phyloP scores from a whole-genome alignment of 2,113 vertebrate genomes.

The Menidia beryllina region DNA sequence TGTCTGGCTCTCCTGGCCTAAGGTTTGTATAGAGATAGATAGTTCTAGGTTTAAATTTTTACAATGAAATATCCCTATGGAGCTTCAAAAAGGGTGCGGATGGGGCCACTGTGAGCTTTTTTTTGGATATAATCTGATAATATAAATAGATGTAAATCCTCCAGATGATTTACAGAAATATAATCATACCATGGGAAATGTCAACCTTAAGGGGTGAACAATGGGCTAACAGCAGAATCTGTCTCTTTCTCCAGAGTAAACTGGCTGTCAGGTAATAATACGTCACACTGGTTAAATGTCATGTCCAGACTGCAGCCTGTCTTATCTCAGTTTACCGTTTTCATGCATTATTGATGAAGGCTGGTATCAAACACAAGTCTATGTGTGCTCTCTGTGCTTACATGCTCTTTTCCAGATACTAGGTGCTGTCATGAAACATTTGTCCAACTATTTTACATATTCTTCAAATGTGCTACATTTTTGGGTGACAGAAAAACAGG shows the following conservation, averaged over 20 bases:
- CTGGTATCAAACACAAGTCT: conserved; percentile 58
- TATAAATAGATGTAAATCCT: background rate
- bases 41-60: conserved; percentile 16
- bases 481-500: background rate
- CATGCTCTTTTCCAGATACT: conserved; percentile 43
- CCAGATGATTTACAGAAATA: background rate
- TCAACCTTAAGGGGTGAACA: conserved; percentile 12
- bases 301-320: conserved; percentile 67
- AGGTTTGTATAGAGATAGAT: conserved; percentile 45
- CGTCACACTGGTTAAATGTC: conserved; percentile 72
- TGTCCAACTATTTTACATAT: background rate
- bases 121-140: background rate
- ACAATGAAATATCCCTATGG: conserved; percentile 33
- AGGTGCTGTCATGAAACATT: background rate
- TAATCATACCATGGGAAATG: background rate
- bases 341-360: conserved; percentile 80
- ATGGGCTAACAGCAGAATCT: conserved; percentile 17
- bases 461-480: background rate
- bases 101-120: conserved; percentile 11
- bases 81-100: conserved; percentile 23
- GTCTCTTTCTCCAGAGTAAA: conserved; percentile 32
- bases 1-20: conserved; percentile 37
- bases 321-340: conserved; percentile 78
- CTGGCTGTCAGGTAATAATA: conserved; percentile 53
- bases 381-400: conserved; percentile 40